Base-by-base conservation (phyloP, 2,888 invertebrate species). In the Tortrix viridana region DNA sequence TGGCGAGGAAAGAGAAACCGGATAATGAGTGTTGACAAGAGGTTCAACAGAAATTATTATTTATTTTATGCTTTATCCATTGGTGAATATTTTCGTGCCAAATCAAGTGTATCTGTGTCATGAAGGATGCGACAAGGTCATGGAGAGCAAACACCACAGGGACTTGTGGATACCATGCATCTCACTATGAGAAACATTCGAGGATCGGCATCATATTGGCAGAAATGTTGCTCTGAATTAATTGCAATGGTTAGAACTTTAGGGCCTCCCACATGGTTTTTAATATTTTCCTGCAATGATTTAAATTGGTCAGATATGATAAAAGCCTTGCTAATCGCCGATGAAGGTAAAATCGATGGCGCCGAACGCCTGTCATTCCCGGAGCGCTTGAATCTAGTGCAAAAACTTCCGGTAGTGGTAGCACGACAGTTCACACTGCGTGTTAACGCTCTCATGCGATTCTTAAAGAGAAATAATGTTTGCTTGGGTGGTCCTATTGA, bases 251-350 rank as follows among this genome's bases (percentile, higher is more conserved):
- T 81, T 0, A 61, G 74, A 52, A 74, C 43, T 70, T 50, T 81
- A n/a, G 80, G 78, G 4, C 72, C 79, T 63, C 80, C 79, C 0
- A 69, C 75, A 1, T 80, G 72, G 74, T 80, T 79, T 62, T 0
- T 76, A n/a, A 76, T 73, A 23, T 75, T 78, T 9, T 67, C 69
- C 1, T 74, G 72, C 26, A 75, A 75, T 48, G 71, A 77, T 37
- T 26, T 75, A 5, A 73, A 74, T 63, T 81, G 78, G 79, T 18
- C 69, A 2, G 81, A 81, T 22, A 79, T 78, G 71, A 67, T 70
- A 0, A 76, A 78, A 74, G 78, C 81, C 0, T 69, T 80, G 6
- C 65, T 82, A 5, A 74, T 79, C 6, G 74, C 73, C 0, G 76
- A 73, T 66, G 67, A 69, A 18, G 50, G 73, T 19, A 16, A 60